phyloP scores from a whole-genome alignment of 1,140 invertebrate species.

The Panonychus citri region DNA sequence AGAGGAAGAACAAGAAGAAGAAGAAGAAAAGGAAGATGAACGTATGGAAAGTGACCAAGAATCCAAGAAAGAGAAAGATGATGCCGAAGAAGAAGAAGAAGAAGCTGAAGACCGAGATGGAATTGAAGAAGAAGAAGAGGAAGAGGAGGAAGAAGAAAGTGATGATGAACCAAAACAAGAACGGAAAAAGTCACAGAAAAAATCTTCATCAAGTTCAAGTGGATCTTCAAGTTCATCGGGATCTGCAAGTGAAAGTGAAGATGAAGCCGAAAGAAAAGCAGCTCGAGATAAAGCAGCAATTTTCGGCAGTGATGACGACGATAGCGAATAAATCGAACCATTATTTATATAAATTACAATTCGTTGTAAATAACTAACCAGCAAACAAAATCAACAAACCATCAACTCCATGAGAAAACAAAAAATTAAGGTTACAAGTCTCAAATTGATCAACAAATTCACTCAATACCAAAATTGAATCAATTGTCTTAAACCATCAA shows the following conservation, averaged over 20 bases:
- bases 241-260: not conserved
- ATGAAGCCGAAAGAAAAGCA: not conserved
- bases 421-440: no score
- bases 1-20: conserved; percentile 12
- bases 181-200: not conserved
- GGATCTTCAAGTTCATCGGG: not conserved
- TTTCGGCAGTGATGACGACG: no score
- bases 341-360: no score
- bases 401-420: no score
- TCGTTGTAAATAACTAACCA: no score
- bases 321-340: no score
- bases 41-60: conserved; percentile 2
- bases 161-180: not conserved
- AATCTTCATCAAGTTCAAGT: not conserved
- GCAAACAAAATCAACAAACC: no score
- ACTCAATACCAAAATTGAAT: no score
- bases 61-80: conserved; percentile 11
- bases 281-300: not conserved
- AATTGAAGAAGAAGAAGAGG: conserved; percentile 18
- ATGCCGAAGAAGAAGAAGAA: conserved; percentile 18
- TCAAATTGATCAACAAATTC: no score
- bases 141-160: not conserved
- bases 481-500: no score
- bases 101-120: conserved; percentile 20
- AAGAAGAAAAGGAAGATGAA: conserved; percentile 7